Percentiles rank a stretch among this genome's conserved stretches.
Evolutionary conservation across 2,888 invertebrate genomes (phyloP).

Genomic region (Eilema sororculum): DNA sequence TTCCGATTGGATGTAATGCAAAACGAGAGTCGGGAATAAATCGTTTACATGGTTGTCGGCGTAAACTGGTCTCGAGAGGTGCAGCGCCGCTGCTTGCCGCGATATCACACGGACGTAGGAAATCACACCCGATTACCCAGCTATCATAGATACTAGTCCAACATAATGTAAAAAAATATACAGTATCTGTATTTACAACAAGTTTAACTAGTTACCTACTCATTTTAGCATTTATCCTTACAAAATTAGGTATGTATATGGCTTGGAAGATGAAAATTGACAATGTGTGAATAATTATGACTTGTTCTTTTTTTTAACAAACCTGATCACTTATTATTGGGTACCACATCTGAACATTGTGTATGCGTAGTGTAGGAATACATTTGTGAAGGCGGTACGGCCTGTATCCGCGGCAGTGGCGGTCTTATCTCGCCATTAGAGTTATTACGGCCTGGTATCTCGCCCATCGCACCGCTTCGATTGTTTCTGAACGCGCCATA

Average conservation of each 20-base stretch:
- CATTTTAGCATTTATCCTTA: not conserved
- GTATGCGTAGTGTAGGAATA: conserved; percentile 68
- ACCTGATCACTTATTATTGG: conserved; percentile 7
- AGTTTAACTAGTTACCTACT: conserved; percentile 1
- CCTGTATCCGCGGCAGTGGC: conserved; percentile 74
- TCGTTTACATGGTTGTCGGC: conserved; percentile 87
- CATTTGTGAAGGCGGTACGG: conserved; percentile 64
- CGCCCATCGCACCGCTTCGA: conserved; percentile 85
- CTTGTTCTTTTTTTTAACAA: not conserved
- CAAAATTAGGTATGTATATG: not conserved
- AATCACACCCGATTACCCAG: conserved; percentile 64
- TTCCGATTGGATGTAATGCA: conserved; percentile 83
- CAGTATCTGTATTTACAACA: not conserved
- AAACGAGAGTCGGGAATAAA: conserved; percentile 85
- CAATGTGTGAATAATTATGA: not conserved
- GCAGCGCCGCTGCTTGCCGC: conserved; percentile 57
- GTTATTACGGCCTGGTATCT: conserved; percentile 85
- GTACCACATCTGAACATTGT: conserved; percentile 71
- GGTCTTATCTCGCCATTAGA: conserved; percentile 86
- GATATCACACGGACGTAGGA: conserved; percentile 68
- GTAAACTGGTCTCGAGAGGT: conserved; percentile 83
- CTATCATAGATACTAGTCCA: conserved; percentile 41
- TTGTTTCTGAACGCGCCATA: conserved; percentile 84
- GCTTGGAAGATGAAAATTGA: not conserved
- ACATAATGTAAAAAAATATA: conserved; percentile 7